Evolutionary conservation across 2,797 vertebrate species (phyloP).

Genomic region (Pseudomugil tenellus): DNA sequence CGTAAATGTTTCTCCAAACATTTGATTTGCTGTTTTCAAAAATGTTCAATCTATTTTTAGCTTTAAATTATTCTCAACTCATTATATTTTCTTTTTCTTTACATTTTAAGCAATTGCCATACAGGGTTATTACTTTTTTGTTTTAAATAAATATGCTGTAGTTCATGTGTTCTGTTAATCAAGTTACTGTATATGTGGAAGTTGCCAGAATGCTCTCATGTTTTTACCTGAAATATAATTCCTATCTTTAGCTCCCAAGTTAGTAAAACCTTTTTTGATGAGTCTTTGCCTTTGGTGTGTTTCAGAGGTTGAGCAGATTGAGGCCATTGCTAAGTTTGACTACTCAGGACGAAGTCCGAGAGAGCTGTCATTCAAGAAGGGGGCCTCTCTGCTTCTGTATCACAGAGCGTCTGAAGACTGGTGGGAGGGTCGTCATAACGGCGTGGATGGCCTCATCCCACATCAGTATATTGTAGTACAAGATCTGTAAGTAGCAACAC

Average conservation of each 20-base stretch:
- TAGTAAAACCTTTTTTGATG: neutral
- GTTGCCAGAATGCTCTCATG: neutral
- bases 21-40: too few species aligned
- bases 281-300: conserved; percentile 28
- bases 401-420: conserved; percentile 93
- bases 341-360: conserved; percentile 89
- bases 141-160: too few species aligned
- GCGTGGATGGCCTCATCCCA: conserved; percentile 93
- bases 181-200: neutral
- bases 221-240: neutral
- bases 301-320: conserved; percentile 94
- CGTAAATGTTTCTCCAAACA: too few species aligned
- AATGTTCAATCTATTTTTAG: too few species aligned
- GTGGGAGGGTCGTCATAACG: conserved; percentile 96
- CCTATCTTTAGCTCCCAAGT: neutral
- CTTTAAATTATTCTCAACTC: neutral
- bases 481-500: conserved; percentile 88
- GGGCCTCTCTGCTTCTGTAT: conserved; percentile 92
- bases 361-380: conserved; percentile 95
- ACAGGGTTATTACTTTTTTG: too few species aligned
- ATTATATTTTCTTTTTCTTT: neutral
- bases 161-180: neutral
- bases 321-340: conserved; percentile 96
- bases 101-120: neutral
- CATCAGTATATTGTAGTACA: conserved; percentile 97